A percentile compares a stretch with the other conserved stretches of the same genome.
These are phyloP conservation scores for Sitobion miscanthi DNA, from an alignment of 1,140 invertebrate species.

Conservation along the genomic window DNA sequence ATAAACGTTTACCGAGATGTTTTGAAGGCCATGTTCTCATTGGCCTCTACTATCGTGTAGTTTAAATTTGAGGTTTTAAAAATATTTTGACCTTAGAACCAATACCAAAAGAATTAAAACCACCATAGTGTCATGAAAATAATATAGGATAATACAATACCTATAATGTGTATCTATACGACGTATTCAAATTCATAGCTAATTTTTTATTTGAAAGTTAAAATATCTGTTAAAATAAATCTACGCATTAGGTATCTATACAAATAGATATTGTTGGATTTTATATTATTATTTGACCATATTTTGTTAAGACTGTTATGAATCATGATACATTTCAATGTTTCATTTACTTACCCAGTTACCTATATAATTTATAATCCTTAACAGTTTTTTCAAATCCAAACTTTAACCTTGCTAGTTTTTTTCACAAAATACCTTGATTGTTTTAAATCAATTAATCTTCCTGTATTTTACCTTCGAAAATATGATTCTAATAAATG, in stretches of 20 bases:
- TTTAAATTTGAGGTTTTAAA: conserved; percentile 35
- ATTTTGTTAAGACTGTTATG: not conserved
- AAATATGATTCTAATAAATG: not conserved
- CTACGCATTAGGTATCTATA: not conserved
- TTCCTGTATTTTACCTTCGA: conserved; percentile 9
- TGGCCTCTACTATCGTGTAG: conserved; percentile 16
- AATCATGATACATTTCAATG: not conserved
- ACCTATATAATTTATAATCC: not conserved
- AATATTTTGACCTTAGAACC: conserved; percentile 41
- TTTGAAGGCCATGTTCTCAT: conserved; percentile 16
- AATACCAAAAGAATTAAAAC: conserved; percentile 10
- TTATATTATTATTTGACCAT: not conserved
- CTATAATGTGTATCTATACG: not conserved
- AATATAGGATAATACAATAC: not conserved
- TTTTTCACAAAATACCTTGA: conserved; percentile 21
- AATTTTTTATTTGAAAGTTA: not conserved
- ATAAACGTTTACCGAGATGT: not conserved
- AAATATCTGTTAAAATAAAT: not conserved
- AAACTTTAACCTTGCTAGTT: conserved; percentile 9
- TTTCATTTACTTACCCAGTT: not conserved
- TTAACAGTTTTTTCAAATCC: not conserved
- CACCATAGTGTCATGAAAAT: not conserved
- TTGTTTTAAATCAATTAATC: not conserved
- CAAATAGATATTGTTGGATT: not conserved
- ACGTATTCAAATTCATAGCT: not conserved